phyloP scores from a whole-genome alignment of 2,888 invertebrate species.

The Neoascia interrupta region DNA sequence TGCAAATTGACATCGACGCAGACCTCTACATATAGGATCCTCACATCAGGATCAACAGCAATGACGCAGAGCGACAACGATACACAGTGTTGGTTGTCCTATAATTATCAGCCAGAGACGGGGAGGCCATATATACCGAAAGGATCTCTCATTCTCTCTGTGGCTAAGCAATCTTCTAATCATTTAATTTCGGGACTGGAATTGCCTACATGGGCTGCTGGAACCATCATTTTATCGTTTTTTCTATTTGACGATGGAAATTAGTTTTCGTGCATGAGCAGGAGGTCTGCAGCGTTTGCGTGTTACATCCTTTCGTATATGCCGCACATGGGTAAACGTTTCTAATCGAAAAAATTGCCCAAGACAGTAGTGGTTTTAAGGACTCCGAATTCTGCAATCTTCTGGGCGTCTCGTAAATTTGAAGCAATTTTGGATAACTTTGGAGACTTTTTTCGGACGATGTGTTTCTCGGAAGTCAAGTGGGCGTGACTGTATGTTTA shows the following conservation, averaged over 20 bases:
- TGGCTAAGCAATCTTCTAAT: conserved; percentile 65
- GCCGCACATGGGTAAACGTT: conserved; percentile 38
- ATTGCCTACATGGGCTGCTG: conserved; percentile 17
- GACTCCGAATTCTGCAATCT: too few relatives aligned
- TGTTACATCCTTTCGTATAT: conserved; percentile 22
- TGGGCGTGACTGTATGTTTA: conserved; percentile 17
- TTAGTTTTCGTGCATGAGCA: conserved; percentile 18
- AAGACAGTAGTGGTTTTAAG: not conserved
- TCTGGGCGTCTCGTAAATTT: too few relatives aligned
- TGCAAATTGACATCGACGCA: conserved; percentile 64
- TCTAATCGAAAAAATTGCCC: conserved; percentile 56
- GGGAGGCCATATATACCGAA: conserved; percentile 33
- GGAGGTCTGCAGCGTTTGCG: conserved; percentile 29
- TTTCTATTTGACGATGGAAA: conserved; percentile 60
- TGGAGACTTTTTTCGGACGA: not conserved
- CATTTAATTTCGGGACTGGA: conserved; percentile 53
- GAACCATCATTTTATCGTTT: conserved; percentile 33
- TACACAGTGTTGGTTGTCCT: conserved; percentile 39
- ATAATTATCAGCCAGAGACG: conserved; percentile 48
- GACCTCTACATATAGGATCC: conserved; percentile 23
- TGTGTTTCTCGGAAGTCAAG: conserved; percentile 14
- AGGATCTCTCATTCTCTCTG: conserved; percentile 36
- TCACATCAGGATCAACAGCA: conserved; percentile 32
- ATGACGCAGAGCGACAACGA: conserved; percentile 33
- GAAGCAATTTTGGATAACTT: not conserved